Percentiles rank a stretch among this genome's conserved stretches.
Conservation (phyloP, 2,888 invertebrate genomes). For the Polyommatus icarus region DNA sequence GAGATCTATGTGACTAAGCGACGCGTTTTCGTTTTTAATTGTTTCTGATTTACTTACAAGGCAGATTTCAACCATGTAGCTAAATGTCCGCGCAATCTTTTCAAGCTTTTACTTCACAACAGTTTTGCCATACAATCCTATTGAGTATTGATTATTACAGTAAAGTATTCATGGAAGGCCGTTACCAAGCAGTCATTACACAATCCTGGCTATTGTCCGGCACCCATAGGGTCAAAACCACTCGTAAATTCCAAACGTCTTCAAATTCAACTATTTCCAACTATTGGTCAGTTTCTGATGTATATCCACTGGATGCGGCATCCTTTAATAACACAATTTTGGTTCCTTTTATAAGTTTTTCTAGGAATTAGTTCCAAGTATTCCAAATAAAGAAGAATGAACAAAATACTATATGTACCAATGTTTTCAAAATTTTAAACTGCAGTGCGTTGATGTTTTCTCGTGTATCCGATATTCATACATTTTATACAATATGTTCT, state of each 20-base stretch:
- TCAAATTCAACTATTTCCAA: constrained; percentile 79
- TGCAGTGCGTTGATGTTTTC: too few relatives aligned
- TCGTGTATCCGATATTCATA: too few relatives aligned
- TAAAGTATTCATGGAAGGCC: constrained; percentile 37
- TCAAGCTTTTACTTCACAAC: not conserved
- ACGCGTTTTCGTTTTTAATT: too few relatives aligned
- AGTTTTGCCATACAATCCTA: constrained; percentile 3
- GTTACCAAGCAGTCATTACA: constrained; percentile 66
- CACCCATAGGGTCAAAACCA: constrained; percentile 71
- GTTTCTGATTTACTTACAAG: too few relatives aligned
- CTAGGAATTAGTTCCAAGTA: not conserved
- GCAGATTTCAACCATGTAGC: too few relatives aligned
- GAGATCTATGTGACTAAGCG: too few relatives aligned
- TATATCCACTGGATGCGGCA: constrained; percentile 50
- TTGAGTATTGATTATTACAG: not conserved
- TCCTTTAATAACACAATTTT: constrained; percentile 10
- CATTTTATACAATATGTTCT: too few relatives aligned
- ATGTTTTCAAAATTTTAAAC: not conserved
- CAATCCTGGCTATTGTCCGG: constrained; percentile 60
- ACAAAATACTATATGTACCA: not conserved
- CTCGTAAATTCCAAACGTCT: constrained; percentile 77
- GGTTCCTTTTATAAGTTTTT: not conserved
- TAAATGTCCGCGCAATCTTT: too few relatives aligned
- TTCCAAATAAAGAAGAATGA: not conserved
- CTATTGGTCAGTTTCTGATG: constrained; percentile 64